Evolutionary conservation across 2,797 vertebrate genomes (phyloP), one percentile per base, ranked within the genome.

Genomic region (Prionace glauca): DNA sequence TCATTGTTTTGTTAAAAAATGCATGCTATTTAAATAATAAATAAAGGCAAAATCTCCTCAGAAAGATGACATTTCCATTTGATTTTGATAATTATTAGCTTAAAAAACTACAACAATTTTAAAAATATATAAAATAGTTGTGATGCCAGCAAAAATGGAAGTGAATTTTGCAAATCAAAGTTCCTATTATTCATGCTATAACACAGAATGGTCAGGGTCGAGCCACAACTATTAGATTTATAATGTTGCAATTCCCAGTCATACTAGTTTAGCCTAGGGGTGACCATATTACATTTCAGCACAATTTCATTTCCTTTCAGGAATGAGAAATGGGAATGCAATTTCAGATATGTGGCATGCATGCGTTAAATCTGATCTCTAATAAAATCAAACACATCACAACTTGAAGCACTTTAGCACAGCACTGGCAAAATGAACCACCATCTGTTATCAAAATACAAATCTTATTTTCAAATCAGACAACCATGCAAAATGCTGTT

Each of bases 211-310:
- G 98, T 97, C 97, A 97, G 97, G 97, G 97, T 97, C 97, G 97
- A 98, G 98, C 98, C 98, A 99, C 99, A 99, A 99, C 98, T 98
- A 99, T 99, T 99, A 99, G 98, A 99, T 99, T 99, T 99, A 99
- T 99, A 98, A 98, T 98, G 98, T 98, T 98, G 98, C 98, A 98
- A 99, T 99, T 98, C 98, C 98, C 98, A 98, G 98, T 98, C 98
- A 98, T 98, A 98, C 98, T 98, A 98, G 98, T 98, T 98, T 98
- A 98, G 98, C 98, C 98, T 98, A 98, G 98, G 98, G 98, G 98
- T 98, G 98, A 98, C 98, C 99, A 99, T 99, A 99, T 99, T 99
- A 99, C 98, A 99, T 99, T 99, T 99, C 99, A 99, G 99, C 99
- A 99, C 98, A 98, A 98, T 99, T 99, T 99, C 99, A 99, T 99